Evolutionary conservation across 1,140 invertebrate species (phyloP).

Genomic region (Pseudomyrmex dendroicus): DNA sequence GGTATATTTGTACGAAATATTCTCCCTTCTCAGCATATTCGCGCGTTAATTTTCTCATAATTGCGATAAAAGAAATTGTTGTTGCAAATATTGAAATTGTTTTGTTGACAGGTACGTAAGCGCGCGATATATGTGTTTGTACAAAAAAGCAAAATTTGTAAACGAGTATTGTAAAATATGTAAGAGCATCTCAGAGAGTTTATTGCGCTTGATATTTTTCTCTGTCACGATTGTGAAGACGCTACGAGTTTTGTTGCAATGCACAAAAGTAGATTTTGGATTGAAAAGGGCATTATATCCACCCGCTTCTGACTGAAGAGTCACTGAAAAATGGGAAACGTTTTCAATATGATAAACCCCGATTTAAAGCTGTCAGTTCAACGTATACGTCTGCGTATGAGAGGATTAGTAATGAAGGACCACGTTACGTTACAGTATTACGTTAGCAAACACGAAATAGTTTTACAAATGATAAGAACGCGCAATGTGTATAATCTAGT

Average conservation of each 20-base stretch:
- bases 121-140: neutral
- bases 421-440: constrained; percentile 23
- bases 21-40: constrained; percentile 8
- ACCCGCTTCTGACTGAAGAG: constrained; percentile 38
- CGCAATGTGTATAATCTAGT: neutral
- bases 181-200: constrained; percentile 2
- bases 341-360: constrained; percentile 52
- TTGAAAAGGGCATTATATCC: constrained; percentile 45
- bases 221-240: neutral
- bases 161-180: neutral
- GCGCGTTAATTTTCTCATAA: neutral
- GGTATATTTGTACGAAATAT: neutral
- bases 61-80: neutral
- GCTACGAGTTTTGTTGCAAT: constrained; percentile 6
- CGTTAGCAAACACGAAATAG: constrained; percentile 36
- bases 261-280: constrained; percentile 48
- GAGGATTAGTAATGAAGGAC: constrained; percentile 52
- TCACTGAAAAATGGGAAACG: constrained; percentile 44
- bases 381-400: constrained; percentile 18
- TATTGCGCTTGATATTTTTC: neutral
- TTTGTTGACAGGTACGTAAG: too few species aligned
- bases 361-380: constrained; percentile 53
- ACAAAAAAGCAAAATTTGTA: neutral
- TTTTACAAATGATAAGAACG: constrained; percentile 33
- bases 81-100: neutral